Evolutionary conservation across 2,797 vertebrate species (phyloP).

Genomic region (Platalea minor): DNA sequence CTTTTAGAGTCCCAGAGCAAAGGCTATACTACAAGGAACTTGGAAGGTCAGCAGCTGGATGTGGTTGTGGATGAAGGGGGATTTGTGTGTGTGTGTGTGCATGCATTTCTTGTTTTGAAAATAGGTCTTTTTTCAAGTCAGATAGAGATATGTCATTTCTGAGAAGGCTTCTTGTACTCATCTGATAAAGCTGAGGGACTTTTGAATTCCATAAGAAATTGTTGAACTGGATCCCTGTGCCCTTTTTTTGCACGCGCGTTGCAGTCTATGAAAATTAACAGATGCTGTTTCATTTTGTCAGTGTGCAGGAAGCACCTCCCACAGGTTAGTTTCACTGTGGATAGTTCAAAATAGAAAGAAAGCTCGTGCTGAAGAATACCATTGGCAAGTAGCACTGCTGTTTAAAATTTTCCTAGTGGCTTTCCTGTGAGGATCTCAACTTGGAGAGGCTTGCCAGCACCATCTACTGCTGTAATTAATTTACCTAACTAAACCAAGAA

Average conservation of each 20-base stretch:
- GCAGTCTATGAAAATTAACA: slow-evolving; percentile 1
- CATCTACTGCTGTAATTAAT: slow-evolving; percentile 2
- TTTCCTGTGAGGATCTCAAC: not conserved
- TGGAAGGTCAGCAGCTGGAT: slow-evolving; percentile 25
- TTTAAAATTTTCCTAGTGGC: not conserved
- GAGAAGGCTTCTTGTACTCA: not conserved
- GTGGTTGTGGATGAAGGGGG: not conserved
- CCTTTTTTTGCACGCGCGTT: not conserved
- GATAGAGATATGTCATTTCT: not conserved
- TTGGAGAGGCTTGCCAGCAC: not conserved
- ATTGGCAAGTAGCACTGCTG: not conserved
- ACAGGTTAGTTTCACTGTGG: slow-evolving; percentile 23
- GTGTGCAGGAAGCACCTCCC: slow-evolving; percentile 41
- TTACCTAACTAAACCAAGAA: not conserved
- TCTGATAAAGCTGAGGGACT: not conserved
- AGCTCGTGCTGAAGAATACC: not conserved
- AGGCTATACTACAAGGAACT: not conserved
- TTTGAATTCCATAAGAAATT: not conserved
- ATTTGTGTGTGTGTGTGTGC: not conserved
- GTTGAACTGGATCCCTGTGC: not conserved
- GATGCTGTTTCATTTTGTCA: slow-evolving; percentile 40
- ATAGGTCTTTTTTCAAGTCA: not conserved
- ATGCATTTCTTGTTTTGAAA: not conserved
- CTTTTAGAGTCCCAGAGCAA: slow-evolving; percentile 48
- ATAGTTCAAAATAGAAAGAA: slow-evolving; percentile 5